Percentiles rank a stretch among this genome's conserved stretches.
Conservation (phyloP, 2,888 invertebrate genomes). For the Xanthia icteritia region DNA sequence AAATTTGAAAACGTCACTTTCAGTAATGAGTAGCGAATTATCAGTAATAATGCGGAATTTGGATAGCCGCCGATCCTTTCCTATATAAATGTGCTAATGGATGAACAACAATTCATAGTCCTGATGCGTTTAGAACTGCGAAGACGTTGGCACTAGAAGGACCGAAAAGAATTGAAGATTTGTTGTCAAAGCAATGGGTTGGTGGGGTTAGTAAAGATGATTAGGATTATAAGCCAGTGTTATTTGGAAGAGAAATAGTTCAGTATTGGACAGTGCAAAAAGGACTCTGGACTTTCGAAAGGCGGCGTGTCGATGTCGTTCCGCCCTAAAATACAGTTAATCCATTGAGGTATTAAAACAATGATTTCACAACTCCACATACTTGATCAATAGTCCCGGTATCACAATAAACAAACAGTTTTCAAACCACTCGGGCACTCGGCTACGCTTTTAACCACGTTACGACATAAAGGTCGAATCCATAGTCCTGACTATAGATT, state of each 20-base stretch:
- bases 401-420: conserved; percentile 23
- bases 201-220: neutral
- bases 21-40: conserved; percentile 29
- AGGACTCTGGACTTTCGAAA: neutral
- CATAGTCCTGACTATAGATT: conserved; percentile 38
- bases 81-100: conserved; percentile 45
- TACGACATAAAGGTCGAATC: conserved; percentile 21
- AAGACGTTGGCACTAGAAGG: neutral
- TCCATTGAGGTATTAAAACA: neutral
- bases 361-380: neutral
- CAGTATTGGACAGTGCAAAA: neutral
- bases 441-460: conserved; percentile 37
- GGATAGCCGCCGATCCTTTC: conserved; percentile 14
- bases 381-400: conserved; percentile 7
- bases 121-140: neutral
- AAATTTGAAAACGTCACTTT: conserved; percentile 4
- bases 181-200: neutral
- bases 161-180: neutral
- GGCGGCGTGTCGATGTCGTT: neutral
- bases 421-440: conserved; percentile 1
- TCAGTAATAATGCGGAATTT: conserved; percentile 12
- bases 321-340: neutral
- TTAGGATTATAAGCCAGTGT: neutral
- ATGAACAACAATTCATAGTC: conserved; percentile 34
- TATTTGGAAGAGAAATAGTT: neutral